Base-by-base conservation (phyloP, 2,888 invertebrate genomes). In the Agonopterix heracliana region DNA sequence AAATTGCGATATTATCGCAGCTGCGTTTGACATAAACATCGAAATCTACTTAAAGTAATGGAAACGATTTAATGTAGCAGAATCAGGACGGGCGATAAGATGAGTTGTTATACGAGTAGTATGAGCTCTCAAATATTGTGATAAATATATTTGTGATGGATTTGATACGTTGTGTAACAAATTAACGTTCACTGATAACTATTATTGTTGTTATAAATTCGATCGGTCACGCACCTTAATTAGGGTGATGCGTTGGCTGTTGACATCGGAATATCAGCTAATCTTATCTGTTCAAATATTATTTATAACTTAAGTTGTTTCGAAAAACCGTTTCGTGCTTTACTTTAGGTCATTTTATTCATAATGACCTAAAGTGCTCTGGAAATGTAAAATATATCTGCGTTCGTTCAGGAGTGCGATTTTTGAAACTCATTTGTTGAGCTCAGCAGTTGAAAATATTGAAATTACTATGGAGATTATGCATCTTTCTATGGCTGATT, bases 41-140 rank as follows among this genome's bases (percentile, higher is more conserved):
- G 83, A 81, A 87, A 80, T 80, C 84, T 86, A 86, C 86, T 87
- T 83, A 78, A 83, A 80, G 78, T 85, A 85, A 85, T 85, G 84
- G 83, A 84, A 82, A 78, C 78, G 76, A 80, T 84, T 81, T 81
- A 83, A 79, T 81, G 74, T 74, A 71, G 70, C 66, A 67, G 72
- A 80, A 79, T 78, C 74, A 71, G 75, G 69, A 62, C 41, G 50
- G 26, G 56, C 72, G 81, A 81, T 82, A 77, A 78, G 68, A 69
- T 68, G 68, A 61, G 66, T 69, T 72, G 66, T 38, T 42, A 10
- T 41, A n/a, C n/a, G n/a, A n/a, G n/a, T n/a, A 26, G 26, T 26
- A 3, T 26, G 26, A 26, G 26, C 3, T 26, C 47, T 47, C 42
- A 13, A 17, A 40, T 34, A 12, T 14, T 13, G 13, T 8, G 12